These are phyloP conservation scores for Cirrhinus mrigala DNA, from an alignment of 2,797 vertebrate genomes.

Conservation along the genomic window DNA sequence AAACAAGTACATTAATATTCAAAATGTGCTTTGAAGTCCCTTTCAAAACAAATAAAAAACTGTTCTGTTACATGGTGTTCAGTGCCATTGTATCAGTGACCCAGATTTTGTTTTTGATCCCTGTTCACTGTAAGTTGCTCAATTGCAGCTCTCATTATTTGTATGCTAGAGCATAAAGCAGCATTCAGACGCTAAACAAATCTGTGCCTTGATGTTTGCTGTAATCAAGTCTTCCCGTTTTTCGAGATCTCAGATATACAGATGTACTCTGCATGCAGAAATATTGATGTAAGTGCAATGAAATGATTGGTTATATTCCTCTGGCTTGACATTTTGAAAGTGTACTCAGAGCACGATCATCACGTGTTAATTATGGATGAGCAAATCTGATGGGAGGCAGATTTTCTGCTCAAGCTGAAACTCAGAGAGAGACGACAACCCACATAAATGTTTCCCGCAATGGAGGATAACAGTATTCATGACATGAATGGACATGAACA, in stretches of 20 bases:
- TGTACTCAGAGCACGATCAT: conserved; percentile 49
- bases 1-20: conserved; percentile 60
- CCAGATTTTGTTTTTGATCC: conserved; percentile 63
- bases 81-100: conserved; percentile 62
- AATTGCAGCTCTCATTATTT: conserved; percentile 62
- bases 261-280: conserved; percentile 29
- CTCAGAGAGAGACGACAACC: conserved; percentile 27
- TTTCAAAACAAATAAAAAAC: conserved; percentile 64
- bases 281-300: conserved; percentile 44
- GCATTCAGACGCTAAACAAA: conserved; percentile 57
- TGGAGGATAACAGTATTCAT: background rate
- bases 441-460: background rate
- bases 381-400: conserved; percentile 54
- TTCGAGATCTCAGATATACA: conserved; percentile 20
- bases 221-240: conserved; percentile 52
- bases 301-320: conserved; percentile 51
- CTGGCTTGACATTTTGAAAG: conserved; percentile 54
- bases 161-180: conserved; percentile 54
- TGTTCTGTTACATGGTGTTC: conserved; percentile 60
- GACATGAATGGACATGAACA: conserved; percentile 1
- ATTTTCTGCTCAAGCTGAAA: conserved; percentile 40
- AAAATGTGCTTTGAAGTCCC: conserved; percentile 56
- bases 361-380: conserved; percentile 59
- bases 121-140: conserved; percentile 54
- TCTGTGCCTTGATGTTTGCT: conserved; percentile 51